Evolutionary conservation across 2,888 invertebrate genomes (phyloP), one percentile per base, ranked within the genome.

Genomic region (Leucoma salicis): DNA sequence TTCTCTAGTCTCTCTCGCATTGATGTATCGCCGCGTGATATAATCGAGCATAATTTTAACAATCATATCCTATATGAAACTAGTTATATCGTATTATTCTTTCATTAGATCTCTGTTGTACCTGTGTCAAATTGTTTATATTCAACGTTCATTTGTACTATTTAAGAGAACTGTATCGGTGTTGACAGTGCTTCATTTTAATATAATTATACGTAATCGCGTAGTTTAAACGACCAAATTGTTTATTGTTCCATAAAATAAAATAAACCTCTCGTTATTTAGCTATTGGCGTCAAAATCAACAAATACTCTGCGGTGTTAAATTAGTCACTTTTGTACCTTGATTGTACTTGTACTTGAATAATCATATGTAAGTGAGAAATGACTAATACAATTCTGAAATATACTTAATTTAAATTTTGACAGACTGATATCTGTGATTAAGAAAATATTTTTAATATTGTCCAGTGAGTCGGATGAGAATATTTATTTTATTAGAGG

Each of bases 331-430:
- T 82, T 82, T 82, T 87, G 89, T 89, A 88, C 88, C 89, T 88
- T 87, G 78, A 80, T 75, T 74, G 84, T 83, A 85, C 79, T 75
- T 74, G 84, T 83, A 85, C 79, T 82, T 82, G 82, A 85, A 81
- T 82, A 78, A 77, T 81, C 79, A 76, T 85, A 80, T 76, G 66
- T 82, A 82, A 81, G 84, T 78, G 81, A 82, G 76, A 78, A 74
- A 80, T 74, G 82, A 84, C 83, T 83, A 84, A 88, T 82, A 78
- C 85, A 83, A 82, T 84, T 88, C 86, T 87, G 87, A 87, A 85
- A 89, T 89, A 88, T 89, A 89, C 88, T 89, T 89, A 89, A 89
- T 89, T 89, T 88, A 89, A 89, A 89, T 88, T 89, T 82, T 85
- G 81, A 87, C 89, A 89, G 89, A 89, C 89, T 89, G 89, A 89